phyloP scores from a whole-genome alignment of 2,113 vertebrate genomes.

The Sigmodon hispidus region DNA sequence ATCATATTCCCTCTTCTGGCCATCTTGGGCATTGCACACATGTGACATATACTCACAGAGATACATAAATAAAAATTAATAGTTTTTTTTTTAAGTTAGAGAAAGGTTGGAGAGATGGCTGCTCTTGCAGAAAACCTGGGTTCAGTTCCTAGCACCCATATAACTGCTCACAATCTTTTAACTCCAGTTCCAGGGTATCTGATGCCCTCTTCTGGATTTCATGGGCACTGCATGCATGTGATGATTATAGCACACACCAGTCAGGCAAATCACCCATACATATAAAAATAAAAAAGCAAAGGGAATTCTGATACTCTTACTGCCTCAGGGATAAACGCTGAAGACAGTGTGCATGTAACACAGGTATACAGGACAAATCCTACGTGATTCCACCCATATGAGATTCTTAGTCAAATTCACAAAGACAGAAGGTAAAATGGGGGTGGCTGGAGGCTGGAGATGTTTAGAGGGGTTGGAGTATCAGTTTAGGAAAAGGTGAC shows the following conservation, averaged over 20 bases:
- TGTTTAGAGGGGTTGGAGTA: background rate
- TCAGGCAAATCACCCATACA: background rate
- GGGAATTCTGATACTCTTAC: background rate
- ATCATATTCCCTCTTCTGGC: background rate
- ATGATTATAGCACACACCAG: too few species aligned
- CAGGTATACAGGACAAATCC: background rate
- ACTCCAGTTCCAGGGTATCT: background rate
- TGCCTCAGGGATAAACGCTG: background rate
- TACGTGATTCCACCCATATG: background rate
- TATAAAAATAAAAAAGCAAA: background rate
- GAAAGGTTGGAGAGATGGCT: background rate
- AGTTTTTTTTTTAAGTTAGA: background rate
- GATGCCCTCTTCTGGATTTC: background rate
- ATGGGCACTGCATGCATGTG: background rate
- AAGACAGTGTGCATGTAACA: background rate
- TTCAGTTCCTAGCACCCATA: background rate
- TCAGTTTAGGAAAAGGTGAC: background rate
- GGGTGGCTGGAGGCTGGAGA: background rate
- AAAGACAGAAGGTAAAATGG: background rate
- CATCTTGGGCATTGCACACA: background rate
- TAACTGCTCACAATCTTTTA: background rate
- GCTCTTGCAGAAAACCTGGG: background rate
- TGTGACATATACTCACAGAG: background rate
- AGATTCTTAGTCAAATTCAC: background rate
- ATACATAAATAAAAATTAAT: background rate